These are phyloP conservation scores for Corythaeola cristata DNA, from an alignment of 2,113 vertebrate species.

Conservation along the genomic window DNA sequence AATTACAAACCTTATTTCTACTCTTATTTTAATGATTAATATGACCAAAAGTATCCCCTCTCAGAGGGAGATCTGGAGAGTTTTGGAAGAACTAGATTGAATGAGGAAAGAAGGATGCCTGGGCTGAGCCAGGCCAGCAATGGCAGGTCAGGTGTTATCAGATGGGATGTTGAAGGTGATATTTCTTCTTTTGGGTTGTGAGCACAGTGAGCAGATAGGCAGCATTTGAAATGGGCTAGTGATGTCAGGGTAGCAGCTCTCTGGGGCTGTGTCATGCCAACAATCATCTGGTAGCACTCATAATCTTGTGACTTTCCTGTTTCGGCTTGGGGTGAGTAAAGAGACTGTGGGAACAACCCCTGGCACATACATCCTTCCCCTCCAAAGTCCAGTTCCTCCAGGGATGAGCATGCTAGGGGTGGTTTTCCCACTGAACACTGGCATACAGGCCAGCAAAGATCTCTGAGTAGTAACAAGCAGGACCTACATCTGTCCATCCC, in stretches of 20 bases:
- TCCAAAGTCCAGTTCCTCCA: background rate
- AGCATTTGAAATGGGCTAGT: background rate
- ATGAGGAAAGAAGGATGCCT: background rate
- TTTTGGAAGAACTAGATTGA: background rate
- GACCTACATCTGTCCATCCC: background rate
- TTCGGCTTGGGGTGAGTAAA: background rate
- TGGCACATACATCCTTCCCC: accelerated
- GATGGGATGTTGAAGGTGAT: accelerated
- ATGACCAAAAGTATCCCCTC: too few relatives aligned
- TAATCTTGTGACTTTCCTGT: background rate
- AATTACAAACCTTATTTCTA: background rate
- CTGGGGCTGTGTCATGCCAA: background rate
- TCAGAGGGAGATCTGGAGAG: background rate
- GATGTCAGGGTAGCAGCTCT: too few relatives aligned
- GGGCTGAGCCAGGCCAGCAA: background rate
- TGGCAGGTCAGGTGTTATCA: accelerated
- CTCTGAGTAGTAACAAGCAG: background rate
- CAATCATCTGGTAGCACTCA: background rate
- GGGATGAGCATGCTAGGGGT: background rate
- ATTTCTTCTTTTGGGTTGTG: background rate
- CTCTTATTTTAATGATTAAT: background rate
- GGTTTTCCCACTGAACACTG: background rate
- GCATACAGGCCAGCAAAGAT: background rate
- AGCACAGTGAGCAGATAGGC: background rate
- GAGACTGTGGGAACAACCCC: background rate